These are phyloP conservation scores for Trialeurodes vaporariorum DNA, from an alignment of 1,140 invertebrate species.

Conservation along the genomic window DNA sequence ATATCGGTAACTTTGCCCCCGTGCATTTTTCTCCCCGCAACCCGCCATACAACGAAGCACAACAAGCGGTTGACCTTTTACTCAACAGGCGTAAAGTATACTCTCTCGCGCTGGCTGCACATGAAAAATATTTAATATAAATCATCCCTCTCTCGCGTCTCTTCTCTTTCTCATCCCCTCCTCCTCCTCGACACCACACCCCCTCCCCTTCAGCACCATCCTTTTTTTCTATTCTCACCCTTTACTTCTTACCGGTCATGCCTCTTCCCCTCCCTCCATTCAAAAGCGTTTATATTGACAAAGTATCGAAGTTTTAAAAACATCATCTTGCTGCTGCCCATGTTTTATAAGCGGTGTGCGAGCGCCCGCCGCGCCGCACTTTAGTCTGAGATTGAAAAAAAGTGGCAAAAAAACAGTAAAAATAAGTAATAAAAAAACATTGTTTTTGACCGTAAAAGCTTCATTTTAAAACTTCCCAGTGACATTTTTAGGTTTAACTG, in stretches of 20 bases:
- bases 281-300: background rate
- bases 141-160: background rate
- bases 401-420: background rate
- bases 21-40: background rate
- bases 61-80: background rate
- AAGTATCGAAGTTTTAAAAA: background rate
- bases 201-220: too few relatives aligned
- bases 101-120: background rate
- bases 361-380: too few relatives aligned
- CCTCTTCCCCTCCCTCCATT: background rate
- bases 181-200: constrained; percentile 1
- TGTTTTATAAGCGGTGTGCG: background rate
- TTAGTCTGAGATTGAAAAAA: background rate
- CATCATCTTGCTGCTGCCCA: background rate
- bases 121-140: background rate
- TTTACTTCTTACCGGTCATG: too few relatives aligned
- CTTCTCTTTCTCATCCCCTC: background rate
- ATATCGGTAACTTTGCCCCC: background rate
- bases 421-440: too few relatives aligned
- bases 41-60: background rate
- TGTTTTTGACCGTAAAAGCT: background rate
- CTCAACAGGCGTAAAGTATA: background rate
- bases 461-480: background rate
- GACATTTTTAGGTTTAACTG: too few relatives aligned
- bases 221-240: too few relatives aligned